Evolutionary conservation across 2,113 vertebrate genomes (phyloP).

Genomic region (Axis porcinus): DNA sequence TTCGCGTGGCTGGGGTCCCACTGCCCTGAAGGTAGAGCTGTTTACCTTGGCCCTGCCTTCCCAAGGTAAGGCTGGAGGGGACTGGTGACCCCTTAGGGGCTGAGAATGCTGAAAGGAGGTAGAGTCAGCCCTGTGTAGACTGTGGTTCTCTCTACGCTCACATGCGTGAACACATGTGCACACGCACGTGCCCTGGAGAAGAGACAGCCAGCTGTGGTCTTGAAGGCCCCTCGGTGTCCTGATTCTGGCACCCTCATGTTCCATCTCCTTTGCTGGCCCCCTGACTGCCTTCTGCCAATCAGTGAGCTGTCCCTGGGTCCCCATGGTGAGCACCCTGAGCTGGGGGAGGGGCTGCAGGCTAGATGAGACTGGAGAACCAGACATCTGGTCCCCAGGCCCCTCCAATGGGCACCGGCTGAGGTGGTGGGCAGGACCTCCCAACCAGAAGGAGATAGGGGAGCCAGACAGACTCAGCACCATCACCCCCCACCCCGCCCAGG

Average conservation of each 20-base stretch:
- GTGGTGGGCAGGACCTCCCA: background rate
- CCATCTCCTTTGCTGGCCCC: background rate
- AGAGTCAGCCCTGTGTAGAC: background rate
- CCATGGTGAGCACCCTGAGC: background rate
- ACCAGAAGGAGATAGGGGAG: background rate
- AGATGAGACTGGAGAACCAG: background rate
- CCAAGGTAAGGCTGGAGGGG: background rate
- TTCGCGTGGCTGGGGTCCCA: fast-evolving
- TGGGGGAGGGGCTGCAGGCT: background rate
- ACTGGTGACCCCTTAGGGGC: background rate
- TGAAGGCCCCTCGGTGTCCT: background rate
- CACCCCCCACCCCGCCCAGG: background rate
- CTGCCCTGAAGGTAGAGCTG: background rate
- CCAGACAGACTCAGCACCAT: background rate
- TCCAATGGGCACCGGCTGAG: background rate
- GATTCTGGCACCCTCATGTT: background rate
- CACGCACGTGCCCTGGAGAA: fast-evolving
- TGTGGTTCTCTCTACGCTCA: background rate
- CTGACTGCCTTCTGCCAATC: background rate
- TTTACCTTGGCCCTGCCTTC: background rate
- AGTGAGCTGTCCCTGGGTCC: background rate
- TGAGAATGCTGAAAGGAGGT: background rate
- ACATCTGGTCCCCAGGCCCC: background rate
- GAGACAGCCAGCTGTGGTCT: background rate
- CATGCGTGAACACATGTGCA: background rate